A percentile compares a stretch with the other conserved stretches of the same genome.
Evolutionary conservation across 2,888 invertebrate genomes (phyloP).

Genomic region (Melieria crassipennis): DNA sequence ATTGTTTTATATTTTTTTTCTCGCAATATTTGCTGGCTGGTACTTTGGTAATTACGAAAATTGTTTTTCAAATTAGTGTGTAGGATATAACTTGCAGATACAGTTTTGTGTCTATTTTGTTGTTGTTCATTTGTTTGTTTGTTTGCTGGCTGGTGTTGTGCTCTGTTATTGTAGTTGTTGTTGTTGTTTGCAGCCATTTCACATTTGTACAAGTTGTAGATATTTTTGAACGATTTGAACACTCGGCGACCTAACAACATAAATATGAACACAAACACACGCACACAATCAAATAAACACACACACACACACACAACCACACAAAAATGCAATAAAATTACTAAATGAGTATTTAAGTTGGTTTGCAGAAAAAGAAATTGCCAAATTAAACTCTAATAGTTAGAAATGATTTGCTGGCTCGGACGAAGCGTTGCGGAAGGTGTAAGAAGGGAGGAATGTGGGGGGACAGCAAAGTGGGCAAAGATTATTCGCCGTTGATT

Average conservation of each 20-base stretch:
- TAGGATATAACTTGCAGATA: conserved; percentile 51
- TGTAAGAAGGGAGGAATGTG: no score
- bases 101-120: background rate
- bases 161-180: conserved; percentile 1
- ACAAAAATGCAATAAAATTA: background rate
- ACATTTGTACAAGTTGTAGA: background rate
- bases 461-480: no score
- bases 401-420: background rate
- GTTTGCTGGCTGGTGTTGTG: no score
- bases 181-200: conserved; percentile 8
- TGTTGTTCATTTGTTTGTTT: background rate
- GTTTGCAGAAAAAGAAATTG: background rate
- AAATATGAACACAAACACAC: background rate
- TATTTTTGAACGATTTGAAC: conserved; percentile 5
- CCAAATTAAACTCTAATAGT: conserved; percentile 20
- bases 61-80: conserved; percentile 65
- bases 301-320: background rate
- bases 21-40: conserved; percentile 9
- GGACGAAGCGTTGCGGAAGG: no score
- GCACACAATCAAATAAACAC: background rate
- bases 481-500: background rate
- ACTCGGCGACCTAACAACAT: conserved; percentile 1
- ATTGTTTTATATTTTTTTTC: conserved; percentile 16
- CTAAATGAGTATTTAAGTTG: background rate
- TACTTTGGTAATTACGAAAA: conserved; percentile 61